Percentiles rank a stretch among this genome's conserved stretches.
These are phyloP conservation scores for Mobula birostris DNA, from an alignment of 2,113 vertebrate species.

Conservation along the genomic window DNA sequence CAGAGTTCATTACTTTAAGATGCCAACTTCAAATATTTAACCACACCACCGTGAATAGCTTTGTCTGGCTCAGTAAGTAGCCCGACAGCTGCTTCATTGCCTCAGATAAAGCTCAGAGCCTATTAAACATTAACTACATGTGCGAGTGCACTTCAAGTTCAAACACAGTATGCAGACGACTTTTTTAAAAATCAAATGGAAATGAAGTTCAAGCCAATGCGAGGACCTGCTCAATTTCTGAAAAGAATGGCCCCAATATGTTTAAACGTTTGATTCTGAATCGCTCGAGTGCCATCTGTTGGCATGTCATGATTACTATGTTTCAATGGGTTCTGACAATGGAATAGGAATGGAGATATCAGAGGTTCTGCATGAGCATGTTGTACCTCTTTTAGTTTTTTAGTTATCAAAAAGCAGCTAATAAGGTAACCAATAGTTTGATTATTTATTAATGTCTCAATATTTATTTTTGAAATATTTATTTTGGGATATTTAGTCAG, in stretches of 20 bases:
- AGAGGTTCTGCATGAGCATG: background rate
- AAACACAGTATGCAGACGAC: background rate
- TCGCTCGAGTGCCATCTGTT: constrained; percentile 2
- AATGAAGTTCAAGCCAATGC: background rate
- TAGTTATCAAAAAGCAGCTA: background rate
- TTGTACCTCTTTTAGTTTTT: background rate
- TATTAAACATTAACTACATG: background rate
- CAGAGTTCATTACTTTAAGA: background rate
- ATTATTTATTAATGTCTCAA: background rate
- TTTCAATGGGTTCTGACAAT: background rate
- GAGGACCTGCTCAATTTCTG: background rate
- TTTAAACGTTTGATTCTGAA: background rate
- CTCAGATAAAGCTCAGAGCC: background rate
- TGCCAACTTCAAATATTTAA: constrained; percentile 6
- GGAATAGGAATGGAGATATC: background rate
- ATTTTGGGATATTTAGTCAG: background rate
- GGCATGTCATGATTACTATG: background rate
- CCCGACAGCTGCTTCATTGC: background rate
- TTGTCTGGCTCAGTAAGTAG: background rate
- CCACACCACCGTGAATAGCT: background rate
- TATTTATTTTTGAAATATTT: background rate
- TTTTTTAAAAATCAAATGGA: background rate
- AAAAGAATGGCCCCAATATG: background rate
- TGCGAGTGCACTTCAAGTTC: constrained; percentile 8
- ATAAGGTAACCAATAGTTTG: background rate